Base-by-base conservation (phyloP, 2,888 invertebrate genomes). In the Agrochola lota region DNA sequence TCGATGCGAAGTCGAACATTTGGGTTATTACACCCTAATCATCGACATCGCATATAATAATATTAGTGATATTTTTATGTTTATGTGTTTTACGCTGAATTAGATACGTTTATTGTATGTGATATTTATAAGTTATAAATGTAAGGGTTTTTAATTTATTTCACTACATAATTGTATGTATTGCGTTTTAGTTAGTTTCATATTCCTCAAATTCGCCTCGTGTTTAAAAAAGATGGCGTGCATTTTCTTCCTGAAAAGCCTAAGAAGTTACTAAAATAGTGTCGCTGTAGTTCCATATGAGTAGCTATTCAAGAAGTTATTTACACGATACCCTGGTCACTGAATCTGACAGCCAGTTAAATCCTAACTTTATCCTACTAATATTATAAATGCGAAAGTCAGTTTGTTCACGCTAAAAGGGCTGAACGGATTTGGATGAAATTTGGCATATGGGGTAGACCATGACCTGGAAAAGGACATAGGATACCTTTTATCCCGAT, bases 131-230 rank as follows among this genome's bases (percentile, higher is more conserved):
- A 74, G 43, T 40, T n/a, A 15, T 82, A 83, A 35, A 71, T 23
- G 5, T 77, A 83, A 83, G 71, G 12, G 30, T 67, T 40, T 59
- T 49, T 78, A 67, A 79, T 74, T 78, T 78, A 73, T 78, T 78
- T 43, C 49, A 49, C 55, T 69, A 46, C 35, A 9, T 59, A 46
- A 52, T 62, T 71, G 43, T 73, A 70, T 26, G 26, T 60, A 26
- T 55, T 62, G 12, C 2, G n/a, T 55, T 77, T 72, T 62, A 73
- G 0, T 69, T 77, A 46, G 69, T 59, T 62, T 23, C 23, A 35
- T 20, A 59, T 66, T 72, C 68, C 30, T 20, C 9, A 68, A 52
- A 52, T 30, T 52, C 15, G 5, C 17, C n/a, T 23, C 23, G 17
- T 15, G 8, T 46, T 57, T 52, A 40, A 55, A 11, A 11, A 74